A percentile compares a stretch with the other conserved stretches of the same genome.
phyloP scores from a whole-genome alignment of 2,888 invertebrate genomes.

The Eupithecia inturbata region DNA sequence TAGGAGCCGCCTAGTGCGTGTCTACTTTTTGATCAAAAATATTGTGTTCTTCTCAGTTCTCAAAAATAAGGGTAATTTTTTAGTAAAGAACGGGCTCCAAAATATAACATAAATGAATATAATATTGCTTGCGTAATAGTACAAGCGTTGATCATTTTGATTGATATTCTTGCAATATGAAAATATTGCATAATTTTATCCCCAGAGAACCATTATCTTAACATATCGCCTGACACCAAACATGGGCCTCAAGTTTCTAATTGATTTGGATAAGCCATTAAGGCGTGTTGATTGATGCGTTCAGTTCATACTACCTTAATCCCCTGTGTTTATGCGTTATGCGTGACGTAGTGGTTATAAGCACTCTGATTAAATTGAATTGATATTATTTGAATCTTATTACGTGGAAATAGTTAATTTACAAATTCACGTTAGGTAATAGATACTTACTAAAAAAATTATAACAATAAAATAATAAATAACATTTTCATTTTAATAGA shows the following conservation, averaged over 20 bases:
- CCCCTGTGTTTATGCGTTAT: constrained; percentile 48
- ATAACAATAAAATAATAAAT: too few relatives aligned
- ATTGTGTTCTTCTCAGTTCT: too few relatives aligned
- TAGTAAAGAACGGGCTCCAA: too few relatives aligned
- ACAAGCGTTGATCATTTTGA: not conserved
- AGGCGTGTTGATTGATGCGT: constrained; percentile 79
- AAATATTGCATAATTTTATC: constrained; percentile 23
- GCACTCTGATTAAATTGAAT: constrained; percentile 16
- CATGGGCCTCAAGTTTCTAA: constrained; percentile 76
- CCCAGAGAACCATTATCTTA: constrained; percentile 21
- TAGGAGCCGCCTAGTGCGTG: too few relatives aligned
- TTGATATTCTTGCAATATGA: not conserved
- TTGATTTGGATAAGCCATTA: constrained; percentile 83
- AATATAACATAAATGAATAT: too few relatives aligned
- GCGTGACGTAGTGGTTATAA: constrained; percentile 34
- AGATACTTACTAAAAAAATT: too few relatives aligned
- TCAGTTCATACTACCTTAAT: constrained; percentile 67
- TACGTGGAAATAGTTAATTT: not conserved
- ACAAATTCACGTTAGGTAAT: not conserved
- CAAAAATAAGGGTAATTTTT: too few relatives aligned
- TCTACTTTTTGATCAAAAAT: too few relatives aligned
- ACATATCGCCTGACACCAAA: constrained; percentile 42
- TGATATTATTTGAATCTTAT: constrained; percentile 5
- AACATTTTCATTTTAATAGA: too few relatives aligned
- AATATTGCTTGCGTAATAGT: not conserved